These are phyloP conservation scores for Trachelus tabidus DNA, from an alignment of 2,888 invertebrate genomes.

Conservation along the genomic window DNA sequence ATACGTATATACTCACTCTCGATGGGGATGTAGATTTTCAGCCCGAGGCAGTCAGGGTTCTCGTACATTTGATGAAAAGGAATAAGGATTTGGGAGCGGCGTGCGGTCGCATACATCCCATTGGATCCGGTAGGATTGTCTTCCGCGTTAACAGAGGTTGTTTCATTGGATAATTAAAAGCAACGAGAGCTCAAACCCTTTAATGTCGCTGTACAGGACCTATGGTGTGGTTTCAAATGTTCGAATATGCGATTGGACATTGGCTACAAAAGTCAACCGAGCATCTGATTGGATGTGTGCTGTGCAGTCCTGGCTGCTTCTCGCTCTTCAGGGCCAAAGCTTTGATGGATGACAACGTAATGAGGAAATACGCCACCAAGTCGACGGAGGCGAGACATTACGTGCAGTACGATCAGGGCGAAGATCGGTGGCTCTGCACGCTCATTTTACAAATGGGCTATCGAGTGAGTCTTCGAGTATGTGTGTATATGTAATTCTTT, in stretches of 20 bases:
- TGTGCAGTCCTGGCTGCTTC: constrained; percentile 93
- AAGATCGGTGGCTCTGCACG: constrained; percentile 96
- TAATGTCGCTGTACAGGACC: constrained; percentile 69
- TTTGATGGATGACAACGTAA: constrained; percentile 90
- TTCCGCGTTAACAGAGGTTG: too few species aligned
- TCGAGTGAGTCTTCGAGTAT: constrained; percentile 68
- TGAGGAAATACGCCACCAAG: constrained; percentile 87
- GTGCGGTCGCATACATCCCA: constrained; percentile 90
- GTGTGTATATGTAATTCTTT: too few species aligned
- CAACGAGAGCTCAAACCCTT: not conserved
- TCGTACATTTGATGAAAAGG: constrained; percentile 89
- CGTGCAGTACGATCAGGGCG: constrained; percentile 96
- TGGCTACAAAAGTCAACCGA: constrained; percentile 95
- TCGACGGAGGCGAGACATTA: constrained; percentile 84
- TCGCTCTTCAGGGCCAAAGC: constrained; percentile 89
- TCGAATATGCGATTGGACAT: constrained; percentile 92
- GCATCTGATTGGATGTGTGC: constrained; percentile 89
- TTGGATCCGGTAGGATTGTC: constrained; percentile 71
- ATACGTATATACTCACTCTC: constrained; percentile 85
- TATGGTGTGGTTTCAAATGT: constrained; percentile 89
- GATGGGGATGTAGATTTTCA: constrained; percentile 93
- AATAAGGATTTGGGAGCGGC: constrained; percentile 84
- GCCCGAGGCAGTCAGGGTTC: constrained; percentile 80
- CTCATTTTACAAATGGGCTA: constrained; percentile 91
- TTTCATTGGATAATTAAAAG: not conserved